Evolutionary conservation across 2,797 vertebrate species (phyloP), one percentile per base, ranked within the genome.

Genomic region (Tenualosa thibaudeaui): DNA sequence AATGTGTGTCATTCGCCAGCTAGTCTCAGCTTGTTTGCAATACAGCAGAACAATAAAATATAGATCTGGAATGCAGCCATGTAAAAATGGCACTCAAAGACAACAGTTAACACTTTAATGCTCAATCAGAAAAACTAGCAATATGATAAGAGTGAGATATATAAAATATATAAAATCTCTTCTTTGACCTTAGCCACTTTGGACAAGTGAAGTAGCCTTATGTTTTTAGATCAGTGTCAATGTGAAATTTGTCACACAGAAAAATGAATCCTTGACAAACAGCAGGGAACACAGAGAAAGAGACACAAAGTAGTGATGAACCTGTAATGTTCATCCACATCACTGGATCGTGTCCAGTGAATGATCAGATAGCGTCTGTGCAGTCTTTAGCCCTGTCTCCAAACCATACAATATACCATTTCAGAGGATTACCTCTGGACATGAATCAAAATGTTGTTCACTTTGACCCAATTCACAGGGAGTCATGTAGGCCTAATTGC

Each of bases 391-490:
- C 40, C 40, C 71, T 78, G 17, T 2, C 37, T 40, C 19, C 40
- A 78, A 46, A 43, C 40, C 37, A 31, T 46, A 40, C 37, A 78
- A 43, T 78, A 17, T 10, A 3, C 5, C 37, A 31, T 37, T 71
- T 78, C 40, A n/a, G 15, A 43, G 40, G 71, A 78, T 43, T 78
- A 78, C 65, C 26, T 37, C 65, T 71, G 31, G 26, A 46, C 13
- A 46, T 78, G 37, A 78, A 78, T 43, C 40, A 78, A 78, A 43
- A 43, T 19, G 40, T 78, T 46, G 40, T 78, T 78, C 71, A 9
- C 37, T 78, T 17, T 78, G 71, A 78, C 71, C 71, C 40, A 78
- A 46, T 78, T 78, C 71, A 22, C 71, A 46, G 71, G 40, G 31
- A 75, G 40, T 78, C 37, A 46, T 17, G 15, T 78, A 19, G 5